Evolutionary conservation across 1,140 invertebrate species (phyloP), one percentile per base, ranked within the genome.

Genomic region (Branchinecta lindahli): DNA sequence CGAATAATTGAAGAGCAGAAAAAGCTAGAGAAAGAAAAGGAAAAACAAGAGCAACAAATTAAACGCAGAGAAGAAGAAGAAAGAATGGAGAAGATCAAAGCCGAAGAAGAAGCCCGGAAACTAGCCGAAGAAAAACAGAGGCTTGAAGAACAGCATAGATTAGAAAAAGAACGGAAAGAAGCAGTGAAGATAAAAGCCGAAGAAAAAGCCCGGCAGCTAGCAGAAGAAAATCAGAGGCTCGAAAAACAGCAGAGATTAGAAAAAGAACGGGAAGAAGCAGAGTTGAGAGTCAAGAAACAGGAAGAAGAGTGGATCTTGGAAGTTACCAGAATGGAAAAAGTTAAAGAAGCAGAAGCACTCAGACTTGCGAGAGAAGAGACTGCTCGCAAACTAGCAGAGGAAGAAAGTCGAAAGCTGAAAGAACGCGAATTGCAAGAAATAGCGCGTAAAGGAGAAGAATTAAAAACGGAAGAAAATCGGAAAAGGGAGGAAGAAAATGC

Each of bases 291-390:
- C 18, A 12, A 47, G 18, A 12, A 45, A 71, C 69, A 69, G 69
- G 67, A 69, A 47, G 69, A 70, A 68, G 47, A 75, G 72, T n/a
- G 21, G 7, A 72, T 67, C 15, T 21, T 18, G 9, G 46, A 20
- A 0, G 70, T 72, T 44, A 46, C 69, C 67, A 66, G 72, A 46
- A 67, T 69, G 66, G 33, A 45, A 8, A 68, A 1, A 71, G 0
- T 33, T 3, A 72, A 67, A 69, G 66, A 68, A 66, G 70, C 45
- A 72, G 75, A 52, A 52, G 75, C 75, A 8, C 75, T 75, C 0
- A 65, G 70, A 73, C 71, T 45, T 18, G 75, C 76, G 44, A 71
- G 78, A 68, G 69, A 45, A 72, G 71, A 69, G 72, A 33, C 33
- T 33, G 33, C 33, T 33, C 33, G 1, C 33, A 33, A 33, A 33